Conservation (phyloP, 2,797 vertebrate genomes). For the Cryptoprocta ferox region DNA sequence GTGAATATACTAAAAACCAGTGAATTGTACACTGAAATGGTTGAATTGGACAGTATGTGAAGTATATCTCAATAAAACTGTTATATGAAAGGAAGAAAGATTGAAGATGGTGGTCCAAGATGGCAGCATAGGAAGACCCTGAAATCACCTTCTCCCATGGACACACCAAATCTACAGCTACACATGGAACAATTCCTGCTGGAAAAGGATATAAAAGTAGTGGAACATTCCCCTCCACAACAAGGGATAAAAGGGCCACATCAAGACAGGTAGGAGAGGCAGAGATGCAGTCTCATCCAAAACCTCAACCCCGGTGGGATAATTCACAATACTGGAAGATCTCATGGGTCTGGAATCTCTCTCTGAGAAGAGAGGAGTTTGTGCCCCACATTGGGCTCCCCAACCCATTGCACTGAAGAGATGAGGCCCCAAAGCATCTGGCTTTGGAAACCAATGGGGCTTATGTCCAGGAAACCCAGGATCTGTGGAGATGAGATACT, state of each 20-base stretch:
- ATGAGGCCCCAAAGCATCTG: background rate
- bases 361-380: background rate
- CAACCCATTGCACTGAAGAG: background rate
- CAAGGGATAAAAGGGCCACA: background rate
- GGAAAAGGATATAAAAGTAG: background rate
- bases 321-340: background rate
- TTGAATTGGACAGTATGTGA: accelerated
- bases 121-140: background rate
- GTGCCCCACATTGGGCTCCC: background rate
- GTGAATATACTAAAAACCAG: background rate
- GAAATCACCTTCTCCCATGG: background rate
- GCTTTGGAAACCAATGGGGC: background rate
- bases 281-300: background rate
- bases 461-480: background rate
- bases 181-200: background rate
- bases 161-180: background rate
- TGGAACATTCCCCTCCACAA: background rate
- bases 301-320: background rate
- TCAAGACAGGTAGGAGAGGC: background rate
- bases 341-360: background rate
- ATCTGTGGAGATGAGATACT: background rate
- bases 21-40: background rate
- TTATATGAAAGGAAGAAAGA: background rate
- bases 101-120: background rate
- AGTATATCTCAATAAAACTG: background rate